phyloP scores from a whole-genome alignment of 1,140 invertebrate species.

The Protaetia brevitarsis region DNA sequence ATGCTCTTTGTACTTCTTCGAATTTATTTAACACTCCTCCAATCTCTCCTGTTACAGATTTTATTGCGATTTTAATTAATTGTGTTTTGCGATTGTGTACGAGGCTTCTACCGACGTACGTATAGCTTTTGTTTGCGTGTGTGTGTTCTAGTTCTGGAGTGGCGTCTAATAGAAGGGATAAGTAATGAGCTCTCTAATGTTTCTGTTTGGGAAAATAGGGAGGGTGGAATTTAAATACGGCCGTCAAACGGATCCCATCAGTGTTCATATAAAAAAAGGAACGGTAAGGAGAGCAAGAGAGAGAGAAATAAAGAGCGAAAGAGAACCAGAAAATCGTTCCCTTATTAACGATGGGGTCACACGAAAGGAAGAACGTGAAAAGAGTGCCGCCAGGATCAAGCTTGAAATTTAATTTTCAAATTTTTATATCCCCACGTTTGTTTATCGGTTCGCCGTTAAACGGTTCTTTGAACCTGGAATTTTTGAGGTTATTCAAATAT shows the following conservation, averaged over 20 bases:
- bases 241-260: conserved; percentile 20
- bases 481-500: not conserved
- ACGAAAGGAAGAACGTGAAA: conserved; percentile 4
- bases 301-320: not conserved
- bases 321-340: conserved; percentile 12
- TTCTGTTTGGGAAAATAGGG: conserved; percentile 14
- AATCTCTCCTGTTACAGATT: conserved; percentile 20
- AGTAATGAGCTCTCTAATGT: conserved; percentile 19
- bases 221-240: conserved; percentile 23
- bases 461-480: conserved; percentile 1
- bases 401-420: conserved; percentile 12
- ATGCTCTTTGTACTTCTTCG: conserved; percentile 21
- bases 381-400: conserved; percentile 3
- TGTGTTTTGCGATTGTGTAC: conserved; percentile 18
- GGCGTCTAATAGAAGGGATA: conserved; percentile 16
- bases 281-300: not conserved
- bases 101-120: not conserved
- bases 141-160: conserved; percentile 5
- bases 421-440: conserved; percentile 16
- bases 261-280: conserved; percentile 11
- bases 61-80: conserved; percentile 38
- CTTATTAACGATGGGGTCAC: conserved; percentile 16
- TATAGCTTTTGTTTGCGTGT: not conserved
- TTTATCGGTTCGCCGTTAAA: conserved; percentile 1
- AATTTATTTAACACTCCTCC: conserved; percentile 25